Evolutionary conservation across 1,140 invertebrate genomes (phyloP), one percentile per base, ranked within the genome.

Genomic region (Agrypnia vestita): DNA sequence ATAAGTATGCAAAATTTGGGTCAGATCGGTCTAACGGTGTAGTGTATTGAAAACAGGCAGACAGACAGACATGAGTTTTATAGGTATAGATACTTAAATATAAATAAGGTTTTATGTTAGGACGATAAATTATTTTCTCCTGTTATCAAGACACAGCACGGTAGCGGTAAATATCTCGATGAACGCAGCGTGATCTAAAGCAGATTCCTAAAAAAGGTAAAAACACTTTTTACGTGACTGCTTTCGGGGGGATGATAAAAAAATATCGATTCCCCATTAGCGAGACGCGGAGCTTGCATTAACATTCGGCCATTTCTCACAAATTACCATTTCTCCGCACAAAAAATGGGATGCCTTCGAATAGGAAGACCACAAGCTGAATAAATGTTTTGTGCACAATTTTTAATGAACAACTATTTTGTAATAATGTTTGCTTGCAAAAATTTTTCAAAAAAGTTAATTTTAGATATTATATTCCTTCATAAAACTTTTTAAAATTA

Each of bases 201-300:
- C 35, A 59, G 21, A 47, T 69, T 69, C 64, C 43, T 10, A 49
- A 21, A 21, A 46, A 69, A 69, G n/a, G 44, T n/a, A 46, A 69
- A 69, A 69, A 69, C 43, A 44, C 43, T 19, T 69, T 62, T 46
- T 69, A 69, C 64, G 64, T 69, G 71, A 73, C 49, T 73, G 49
- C 71, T 49, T 53, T 73, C 19, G 4, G 19, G n/a, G 71, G 71
- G 21, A 73, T 51, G 74, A 73, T 49, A 62, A 74, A 79, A 73
- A 78, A 82, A 71, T 76, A 76, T 79, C 61, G 80, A 79, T 79
- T 79, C 75, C 17, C 71, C 77, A 76, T 76, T 79, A 76, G 62
- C 72, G 44, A 47, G 17, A 51, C 51, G 53, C 15, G 73, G 17
- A 49, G 19, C 25, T 35, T 79, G 73, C 77, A 76, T 82, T 79